phyloP scores from a whole-genome alignment of 2,797 vertebrate genomes.

The Lagorchestes hirsutus region DNA sequence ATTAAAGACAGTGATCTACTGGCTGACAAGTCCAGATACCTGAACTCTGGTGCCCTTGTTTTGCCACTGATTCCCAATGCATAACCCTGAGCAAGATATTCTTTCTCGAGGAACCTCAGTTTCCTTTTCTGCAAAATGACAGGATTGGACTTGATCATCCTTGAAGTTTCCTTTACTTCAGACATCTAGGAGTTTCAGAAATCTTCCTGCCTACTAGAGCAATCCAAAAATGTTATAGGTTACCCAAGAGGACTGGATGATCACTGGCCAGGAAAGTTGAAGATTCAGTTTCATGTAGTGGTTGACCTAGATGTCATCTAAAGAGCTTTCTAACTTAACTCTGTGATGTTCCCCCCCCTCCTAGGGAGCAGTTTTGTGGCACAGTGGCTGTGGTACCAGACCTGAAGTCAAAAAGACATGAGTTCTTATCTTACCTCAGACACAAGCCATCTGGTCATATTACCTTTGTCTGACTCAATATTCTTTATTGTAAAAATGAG shows the following conservation, averaged over 20 bases:
- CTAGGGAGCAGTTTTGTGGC: background rate
- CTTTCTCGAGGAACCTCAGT: background rate
- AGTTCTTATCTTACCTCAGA: background rate
- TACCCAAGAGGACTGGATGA: background rate
- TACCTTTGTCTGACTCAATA: background rate
- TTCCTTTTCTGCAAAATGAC: background rate
- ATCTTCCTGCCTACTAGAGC: background rate
- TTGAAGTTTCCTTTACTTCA: background rate
- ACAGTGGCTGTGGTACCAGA: background rate
- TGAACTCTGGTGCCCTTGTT: background rate
- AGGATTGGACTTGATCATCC: background rate
- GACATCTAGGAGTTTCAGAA: background rate
- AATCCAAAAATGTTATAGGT: background rate
- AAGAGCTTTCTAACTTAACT: background rate
- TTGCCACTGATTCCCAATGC: background rate
- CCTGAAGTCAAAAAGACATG: background rate
- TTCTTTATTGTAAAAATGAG: background rate
- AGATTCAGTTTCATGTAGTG: background rate
- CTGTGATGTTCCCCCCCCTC: background rate
- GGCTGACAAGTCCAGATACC: too few relatives aligned
- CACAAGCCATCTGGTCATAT: background rate
- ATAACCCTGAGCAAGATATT: background rate
- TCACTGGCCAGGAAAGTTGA: background rate
- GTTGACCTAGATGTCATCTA: background rate
- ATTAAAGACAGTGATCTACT: background rate